phyloP scores from a whole-genome alignment of 2,113 vertebrate genomes.

The Lampris incognitus region DNA sequence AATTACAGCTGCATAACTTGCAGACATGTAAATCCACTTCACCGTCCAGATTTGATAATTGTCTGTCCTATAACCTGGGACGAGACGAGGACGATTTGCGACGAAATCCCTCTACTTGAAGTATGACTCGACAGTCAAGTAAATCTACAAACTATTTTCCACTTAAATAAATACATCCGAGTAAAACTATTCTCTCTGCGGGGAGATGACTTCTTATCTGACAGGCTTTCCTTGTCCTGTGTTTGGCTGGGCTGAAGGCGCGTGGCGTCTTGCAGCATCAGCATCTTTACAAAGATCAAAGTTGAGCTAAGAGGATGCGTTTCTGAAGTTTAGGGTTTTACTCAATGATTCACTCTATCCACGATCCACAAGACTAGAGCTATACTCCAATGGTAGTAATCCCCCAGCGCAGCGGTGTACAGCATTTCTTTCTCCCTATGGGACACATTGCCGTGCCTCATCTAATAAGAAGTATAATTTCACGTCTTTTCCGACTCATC shows the following conservation, averaged over 20 bases:
- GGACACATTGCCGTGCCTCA: not conserved
- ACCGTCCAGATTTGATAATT: too few species aligned
- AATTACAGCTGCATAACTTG: too few species aligned
- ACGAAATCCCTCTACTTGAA: too few species aligned
- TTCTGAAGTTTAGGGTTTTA: not conserved
- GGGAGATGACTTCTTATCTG: not conserved
- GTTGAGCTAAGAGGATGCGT: conserved; percentile 1
- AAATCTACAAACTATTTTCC: not conserved
- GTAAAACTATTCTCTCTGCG: not conserved
- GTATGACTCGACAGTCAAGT: not conserved
- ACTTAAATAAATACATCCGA: too few species aligned
- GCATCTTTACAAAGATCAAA: conserved; percentile 10
- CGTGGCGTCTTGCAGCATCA: conserved; percentile 6
- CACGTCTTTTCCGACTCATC: not conserved
- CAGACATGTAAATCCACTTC: too few species aligned
- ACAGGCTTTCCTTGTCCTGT: not conserved
- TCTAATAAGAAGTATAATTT: not conserved
- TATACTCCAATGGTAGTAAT: not conserved
- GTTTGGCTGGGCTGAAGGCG: not conserved
- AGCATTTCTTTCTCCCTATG: not conserved
- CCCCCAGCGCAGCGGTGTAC: not conserved
- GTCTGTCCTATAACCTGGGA: too few species aligned
- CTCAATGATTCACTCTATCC: not conserved
- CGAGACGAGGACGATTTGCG: too few species aligned
- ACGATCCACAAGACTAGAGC: not conserved